Base-by-base conservation (phyloP, 2,888 invertebrate genomes). In the Hirtodrosophila alboralis region DNA sequence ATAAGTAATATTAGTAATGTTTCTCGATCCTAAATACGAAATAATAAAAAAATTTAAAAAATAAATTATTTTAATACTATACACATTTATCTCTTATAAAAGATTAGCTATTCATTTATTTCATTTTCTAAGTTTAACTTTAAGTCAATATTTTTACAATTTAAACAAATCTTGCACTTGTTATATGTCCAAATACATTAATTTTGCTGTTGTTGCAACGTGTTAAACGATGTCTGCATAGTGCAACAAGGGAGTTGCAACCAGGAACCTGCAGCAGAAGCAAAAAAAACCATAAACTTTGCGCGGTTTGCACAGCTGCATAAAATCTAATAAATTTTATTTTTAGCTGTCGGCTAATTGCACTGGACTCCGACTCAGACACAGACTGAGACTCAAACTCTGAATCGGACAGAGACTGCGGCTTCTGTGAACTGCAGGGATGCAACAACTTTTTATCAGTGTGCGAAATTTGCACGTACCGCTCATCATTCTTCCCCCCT, bases 341-440 rank as follows among this genome's bases (percentile, higher is more conserved):
- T 84, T 80, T 83, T 78, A 85, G 79, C 86, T 64, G 59, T 54
- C 64, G 54, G 69, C 85, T 79, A 79, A 79, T 79, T 79, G 75
- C 54, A 45, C 54, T 40, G 53, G 62, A 74, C 63, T 47, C 28
- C 8, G 23, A 16, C 18, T 28, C 23, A 12, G 13, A 44, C 13
- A 40, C 28, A 21, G 16, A 18, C 37, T 26, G 3, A 18, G 7
- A 41, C 48, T 38, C 13, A 7, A 1, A 38, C 38, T 21, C 8
- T 7, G 34, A 52, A 54, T 33, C 52, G n/a, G n/a, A 36, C 41
- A 48, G 33, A 16, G 23, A 66, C 59, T 80, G 69, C 62, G 56
- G 56, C 51, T 63, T 68, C 36, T 51, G 49, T 23, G 61, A 48
- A 56, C 61, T 59, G 60, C 28, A 44, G 61, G 48, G 53, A 61